Evolutionary conservation across 2,888 invertebrate genomes (phyloP), one percentile per base, ranked within the genome.

Genomic region (Tipula unca): DNA sequence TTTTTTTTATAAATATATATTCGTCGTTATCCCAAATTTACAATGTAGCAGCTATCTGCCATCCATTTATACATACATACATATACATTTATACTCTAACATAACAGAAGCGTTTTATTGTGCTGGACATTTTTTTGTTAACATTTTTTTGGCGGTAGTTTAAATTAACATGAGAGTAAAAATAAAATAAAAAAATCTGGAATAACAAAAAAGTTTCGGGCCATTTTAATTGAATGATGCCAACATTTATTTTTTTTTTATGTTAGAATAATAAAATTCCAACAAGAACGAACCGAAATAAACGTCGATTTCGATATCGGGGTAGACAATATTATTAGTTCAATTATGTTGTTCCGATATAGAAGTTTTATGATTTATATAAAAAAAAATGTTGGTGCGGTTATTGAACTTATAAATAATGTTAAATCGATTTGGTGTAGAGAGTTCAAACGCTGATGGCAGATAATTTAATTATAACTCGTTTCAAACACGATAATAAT

Each of bases 151-250:
- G 69, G 69, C 25, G 69, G 69, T 69, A 69, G 69, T 69, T 69
- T 69, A 69, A 69, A 69, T 69, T 69, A 69, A 25, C 69, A 69
- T 69, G 25, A 69, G 25, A 69, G 25, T 25, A 69, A 69, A 25
- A 69, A 69, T n/a, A n/a, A n/a, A n/a, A n/a, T n/a, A n/a, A 48
- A 17, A 54, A 48, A 54, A 54, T 54, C 48, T 54, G 48, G 48
- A 54, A 54, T 25, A 69, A 69, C 25, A 48, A 48, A n/a, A 69
- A 69, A 69, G 48, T 54, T 69, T 69, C 69, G 3, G 69, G 69
- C 69, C 69, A 69, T 69, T 69, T 69, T 69, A 69, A 69, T 69
- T 69, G 69, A 69, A 69, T 69, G 69, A 69, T 69, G 69, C 69
- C 69, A 69, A 69, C 69, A 69, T 69, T 69, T 69, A 25, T 10